Conservation (phyloP, 2,797 vertebrate species). For the Catharus ustulatus region DNA sequence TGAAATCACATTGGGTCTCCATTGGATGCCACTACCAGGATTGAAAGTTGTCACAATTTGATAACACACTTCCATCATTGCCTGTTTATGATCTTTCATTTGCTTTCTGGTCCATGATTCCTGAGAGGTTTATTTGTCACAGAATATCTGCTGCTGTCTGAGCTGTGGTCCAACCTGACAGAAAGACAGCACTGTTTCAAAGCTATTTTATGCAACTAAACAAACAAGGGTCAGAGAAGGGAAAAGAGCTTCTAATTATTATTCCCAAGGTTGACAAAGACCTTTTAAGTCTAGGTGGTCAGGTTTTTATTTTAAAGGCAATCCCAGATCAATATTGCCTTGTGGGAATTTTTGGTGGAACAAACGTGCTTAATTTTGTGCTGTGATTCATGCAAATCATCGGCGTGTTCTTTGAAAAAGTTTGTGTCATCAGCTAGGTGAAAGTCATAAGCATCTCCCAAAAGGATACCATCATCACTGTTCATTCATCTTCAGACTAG, state of each 20-base stretch:
- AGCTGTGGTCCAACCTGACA: not conserved
- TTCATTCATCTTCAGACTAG: not conserved
- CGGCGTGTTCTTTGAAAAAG: not conserved
- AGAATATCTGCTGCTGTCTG: not conserved
- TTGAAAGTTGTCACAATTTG: not conserved
- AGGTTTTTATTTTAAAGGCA: not conserved
- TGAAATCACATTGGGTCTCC: not conserved
- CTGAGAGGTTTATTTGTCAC: not conserved
- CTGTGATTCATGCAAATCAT: not conserved
- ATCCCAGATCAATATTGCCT: not conserved
- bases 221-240: not conserved
- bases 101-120: not conserved
- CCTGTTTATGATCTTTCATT: not conserved
- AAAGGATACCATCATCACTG: not conserved
- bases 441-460: not conserved
- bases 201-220: not conserved
- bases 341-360: not conserved
- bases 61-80: not conserved
- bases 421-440: not conserved
- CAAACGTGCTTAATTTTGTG: not conserved
- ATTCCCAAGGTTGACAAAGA: not conserved
- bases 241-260: not conserved
- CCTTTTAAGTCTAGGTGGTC: not conserved
- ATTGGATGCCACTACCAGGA: not conserved
- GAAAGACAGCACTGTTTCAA: not conserved